Base-by-base conservation (phyloP, 2,797 vertebrate genomes). In the Chaetophractus vellerosus region DNA sequence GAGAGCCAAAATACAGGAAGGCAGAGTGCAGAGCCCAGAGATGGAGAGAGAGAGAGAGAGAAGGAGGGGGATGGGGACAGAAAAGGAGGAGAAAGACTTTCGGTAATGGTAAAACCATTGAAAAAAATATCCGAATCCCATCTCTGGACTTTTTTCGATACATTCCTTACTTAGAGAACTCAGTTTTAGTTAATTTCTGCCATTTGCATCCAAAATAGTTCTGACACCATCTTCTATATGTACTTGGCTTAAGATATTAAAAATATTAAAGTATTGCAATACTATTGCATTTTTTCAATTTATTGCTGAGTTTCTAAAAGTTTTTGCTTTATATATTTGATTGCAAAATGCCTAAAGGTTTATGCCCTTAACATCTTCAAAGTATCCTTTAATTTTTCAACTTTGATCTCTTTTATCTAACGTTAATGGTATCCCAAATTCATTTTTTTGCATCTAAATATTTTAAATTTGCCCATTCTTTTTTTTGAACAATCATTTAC, bases 401-500 rank as follows among this genome's bases (percentile, higher is more conserved):
- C 6, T 9, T 36, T 63, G 28, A 82, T 76, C 16, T 69, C 59
- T 61, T 72, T 63, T 59, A 79, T 23, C 16, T 61, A 81, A 38
- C 48, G 76, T 64, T 87, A 69, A 26, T 69, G n/a, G 16, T 82
- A 82, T 91, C 21, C 26, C n/a, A 55, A n/a, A 68, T 71, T 55
- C 61, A 68, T 41, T 5, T 63, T 38, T 38, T 63, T 92, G 68
- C 19, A 87, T 82, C 71, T 91, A 28, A 91, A 48, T 87, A 68
- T 80, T 74, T 52, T 86, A 84, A 66, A 24, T 81, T 74, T 45
- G 45, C 45, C 45, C 45, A 45, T 45, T 45, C 45, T 45, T 45
- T 45, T 38, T 45, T 45, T 10, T 45, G 45, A 5, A 45, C 45
- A 45, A 45, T 45, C 9, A 45, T 45, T 45, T 45, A 45, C 9